A percentile compares a stretch with the other conserved stretches of the same genome.
These are phyloP conservation scores for Hippocampus abdominalis DNA, from an alignment of 2,113 vertebrate genomes.

Conservation along the genomic window DNA sequence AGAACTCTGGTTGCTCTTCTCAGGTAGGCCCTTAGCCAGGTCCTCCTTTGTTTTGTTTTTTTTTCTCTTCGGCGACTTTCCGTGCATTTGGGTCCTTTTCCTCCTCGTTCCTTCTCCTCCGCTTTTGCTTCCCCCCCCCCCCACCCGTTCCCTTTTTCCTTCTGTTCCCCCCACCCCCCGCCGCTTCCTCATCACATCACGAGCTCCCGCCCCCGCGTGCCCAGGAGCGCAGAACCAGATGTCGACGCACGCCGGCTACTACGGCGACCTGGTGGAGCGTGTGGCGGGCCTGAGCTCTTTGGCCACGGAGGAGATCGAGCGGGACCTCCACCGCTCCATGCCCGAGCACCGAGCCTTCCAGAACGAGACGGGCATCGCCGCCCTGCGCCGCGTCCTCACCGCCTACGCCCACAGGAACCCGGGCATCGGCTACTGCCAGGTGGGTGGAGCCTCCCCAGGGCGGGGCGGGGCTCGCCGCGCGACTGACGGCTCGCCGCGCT, in stretches of 20 bases:
- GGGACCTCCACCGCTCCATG: slow-evolving; percentile 97
- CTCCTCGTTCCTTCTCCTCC: neutral
- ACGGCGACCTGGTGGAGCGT: slow-evolving; percentile 84
- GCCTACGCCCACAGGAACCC: slow-evolving; percentile 97
- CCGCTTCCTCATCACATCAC: no score
- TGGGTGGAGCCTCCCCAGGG: slow-evolving; percentile 25
- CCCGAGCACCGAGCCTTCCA: slow-evolving; percentile 96
- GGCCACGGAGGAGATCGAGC: slow-evolving; percentile 95
- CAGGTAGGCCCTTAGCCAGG: slow-evolving; percentile 43
- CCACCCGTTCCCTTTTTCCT: neutral
- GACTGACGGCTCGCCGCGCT: neutral
- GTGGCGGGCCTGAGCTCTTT: slow-evolving; percentile 84
- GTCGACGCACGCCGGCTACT: slow-evolving; percentile 89
- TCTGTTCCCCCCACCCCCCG: neutral
- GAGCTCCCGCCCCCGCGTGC: neutral
- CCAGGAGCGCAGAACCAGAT: slow-evolving; percentile 94
- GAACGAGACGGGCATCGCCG: slow-evolving; percentile 90
- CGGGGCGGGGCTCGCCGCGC: neutral
- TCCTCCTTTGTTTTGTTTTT: neutral
- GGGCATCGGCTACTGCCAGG: slow-evolving; percentile 96
- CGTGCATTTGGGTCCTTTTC: neutral
- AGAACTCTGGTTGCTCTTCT: slow-evolving; percentile 94
- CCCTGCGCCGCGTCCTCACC: slow-evolving; percentile 90
- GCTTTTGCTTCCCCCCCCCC: neutral
- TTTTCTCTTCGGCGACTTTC: neutral